phyloP scores from a whole-genome alignment of 1,140 invertebrate genomes.

The Diuraphis noxia region DNA sequence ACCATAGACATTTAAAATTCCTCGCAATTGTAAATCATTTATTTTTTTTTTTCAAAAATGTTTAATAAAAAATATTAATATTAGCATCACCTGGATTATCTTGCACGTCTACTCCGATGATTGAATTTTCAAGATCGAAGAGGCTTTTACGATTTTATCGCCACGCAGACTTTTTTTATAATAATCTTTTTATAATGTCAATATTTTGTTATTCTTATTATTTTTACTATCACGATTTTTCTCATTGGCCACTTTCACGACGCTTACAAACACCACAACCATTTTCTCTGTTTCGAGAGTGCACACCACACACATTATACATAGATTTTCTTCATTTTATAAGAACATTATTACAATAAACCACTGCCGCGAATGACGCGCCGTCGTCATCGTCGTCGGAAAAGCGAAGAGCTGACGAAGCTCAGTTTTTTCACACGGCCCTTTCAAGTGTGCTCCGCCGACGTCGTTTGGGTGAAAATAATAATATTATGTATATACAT shows the following conservation, averaged over 20 bases:
- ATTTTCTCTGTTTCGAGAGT: neutral
- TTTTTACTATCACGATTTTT: neutral
- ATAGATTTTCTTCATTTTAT: neutral
- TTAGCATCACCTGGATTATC: neutral
- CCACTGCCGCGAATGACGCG: neutral
- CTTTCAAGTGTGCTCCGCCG: neutral
- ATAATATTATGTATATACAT: neutral
- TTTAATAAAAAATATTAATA: neutral
- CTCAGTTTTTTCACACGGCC: neutral
- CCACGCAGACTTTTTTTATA: too few relatives aligned
- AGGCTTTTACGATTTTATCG: neutral
- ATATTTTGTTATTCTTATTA: neutral
- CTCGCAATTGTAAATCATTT: neutral
- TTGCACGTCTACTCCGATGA: too few relatives aligned
- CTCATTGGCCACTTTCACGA: neutral
- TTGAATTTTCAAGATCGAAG: too few relatives aligned
- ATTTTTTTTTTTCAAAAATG: neutral
- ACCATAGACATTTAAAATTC: neutral
- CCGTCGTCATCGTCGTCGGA: too few relatives aligned
- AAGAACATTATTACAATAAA: neutral
- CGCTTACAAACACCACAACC: too few relatives aligned
- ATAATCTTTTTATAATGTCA: neutral
- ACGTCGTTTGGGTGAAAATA: neutral
- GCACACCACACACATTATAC: neutral
- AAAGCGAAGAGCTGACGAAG: neutral